Percentiles rank a stretch among this genome's conserved stretches.
Evolutionary conservation across 23 tunicate genomes (phyloP).

Genomic region (Corella eumyota): DNA sequence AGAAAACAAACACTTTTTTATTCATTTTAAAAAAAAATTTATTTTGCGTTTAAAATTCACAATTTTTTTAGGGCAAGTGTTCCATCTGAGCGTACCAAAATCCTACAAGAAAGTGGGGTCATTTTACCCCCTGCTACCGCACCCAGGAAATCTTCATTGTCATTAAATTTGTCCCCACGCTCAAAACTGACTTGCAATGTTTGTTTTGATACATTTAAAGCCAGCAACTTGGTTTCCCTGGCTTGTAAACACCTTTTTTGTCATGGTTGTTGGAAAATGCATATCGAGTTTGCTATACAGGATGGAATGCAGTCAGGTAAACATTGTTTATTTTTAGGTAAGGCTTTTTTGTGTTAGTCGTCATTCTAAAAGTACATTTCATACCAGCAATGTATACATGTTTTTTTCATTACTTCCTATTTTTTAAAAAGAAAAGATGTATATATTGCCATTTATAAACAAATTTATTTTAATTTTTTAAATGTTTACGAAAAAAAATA

Average conservation of each 20-base stretch:
- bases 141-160: not conserved
- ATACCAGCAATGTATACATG: too few species aligned
- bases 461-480: too few species aligned
- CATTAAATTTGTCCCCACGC: not conserved
- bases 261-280: conserved; percentile 63
- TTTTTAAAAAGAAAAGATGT: too few species aligned
- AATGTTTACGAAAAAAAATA: too few species aligned
- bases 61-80: conserved; percentile 1
- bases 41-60: not conserved
- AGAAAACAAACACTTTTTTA: not conserved
- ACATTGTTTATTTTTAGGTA: not conserved
- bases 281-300: conserved; percentile 27
- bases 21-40: not conserved
- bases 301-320: conserved; percentile 54
- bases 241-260: conserved; percentile 72
- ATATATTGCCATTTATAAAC: too few species aligned
- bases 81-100: conserved; percentile 20
- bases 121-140: not conserved
- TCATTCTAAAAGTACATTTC: too few species aligned
- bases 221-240: conserved; percentile 10
- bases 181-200: conserved; percentile 27
- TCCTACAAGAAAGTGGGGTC: conserved; percentile 52
- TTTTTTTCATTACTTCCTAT: too few species aligned
- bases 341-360: too few species aligned
- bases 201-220: conserved; percentile 30